phyloP scores from a whole-genome alignment of 2,888 invertebrate species.

The Frankliniella fusca region DNA sequence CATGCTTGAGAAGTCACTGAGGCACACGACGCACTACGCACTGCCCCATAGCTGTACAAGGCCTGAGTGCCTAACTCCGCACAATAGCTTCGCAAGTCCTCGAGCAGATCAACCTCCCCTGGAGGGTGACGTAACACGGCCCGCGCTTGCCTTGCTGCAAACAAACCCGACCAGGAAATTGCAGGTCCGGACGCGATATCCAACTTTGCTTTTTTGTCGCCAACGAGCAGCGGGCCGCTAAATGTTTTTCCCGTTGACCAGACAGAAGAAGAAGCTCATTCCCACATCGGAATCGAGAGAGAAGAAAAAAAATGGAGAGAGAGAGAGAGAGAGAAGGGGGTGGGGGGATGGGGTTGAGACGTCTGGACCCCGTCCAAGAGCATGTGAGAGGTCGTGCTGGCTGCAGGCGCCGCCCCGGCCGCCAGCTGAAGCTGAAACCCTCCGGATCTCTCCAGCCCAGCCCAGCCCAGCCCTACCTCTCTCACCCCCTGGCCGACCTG shows the following conservation, averaged over 20 bases:
- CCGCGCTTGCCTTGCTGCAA: too few relatives aligned
- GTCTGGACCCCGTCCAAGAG: conserved; percentile 3
- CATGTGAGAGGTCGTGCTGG: not conserved
- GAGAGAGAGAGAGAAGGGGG: too few relatives aligned
- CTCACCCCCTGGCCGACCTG: not conserved
- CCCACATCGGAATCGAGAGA: not conserved
- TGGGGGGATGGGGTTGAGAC: not conserved
- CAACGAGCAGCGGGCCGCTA: not conserved
- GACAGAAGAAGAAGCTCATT: conserved; percentile 16
- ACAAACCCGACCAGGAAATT: not conserved
- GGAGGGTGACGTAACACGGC: too few relatives aligned
- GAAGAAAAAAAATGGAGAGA: not conserved
- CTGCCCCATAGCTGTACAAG: too few relatives aligned
- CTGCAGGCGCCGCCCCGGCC: not conserved
- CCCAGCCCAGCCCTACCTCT: not conserved
- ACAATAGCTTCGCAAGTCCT: too few relatives aligned
- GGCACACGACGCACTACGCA: too few relatives aligned
- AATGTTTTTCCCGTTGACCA: not conserved
- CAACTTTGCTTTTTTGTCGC: not conserved
- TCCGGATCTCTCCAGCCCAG: not conserved
- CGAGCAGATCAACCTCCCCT: too few relatives aligned
- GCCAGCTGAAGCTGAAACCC: not conserved
- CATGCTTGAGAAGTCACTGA: too few relatives aligned
- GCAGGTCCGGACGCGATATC: not conserved
- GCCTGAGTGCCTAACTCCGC: too few relatives aligned